Evolutionary conservation across 37 sponge, comb jelly and placozoan species (phyloP), one percentile per base, ranked within the genome.

Genomic region (Cliona cf. orientalis): DNA sequence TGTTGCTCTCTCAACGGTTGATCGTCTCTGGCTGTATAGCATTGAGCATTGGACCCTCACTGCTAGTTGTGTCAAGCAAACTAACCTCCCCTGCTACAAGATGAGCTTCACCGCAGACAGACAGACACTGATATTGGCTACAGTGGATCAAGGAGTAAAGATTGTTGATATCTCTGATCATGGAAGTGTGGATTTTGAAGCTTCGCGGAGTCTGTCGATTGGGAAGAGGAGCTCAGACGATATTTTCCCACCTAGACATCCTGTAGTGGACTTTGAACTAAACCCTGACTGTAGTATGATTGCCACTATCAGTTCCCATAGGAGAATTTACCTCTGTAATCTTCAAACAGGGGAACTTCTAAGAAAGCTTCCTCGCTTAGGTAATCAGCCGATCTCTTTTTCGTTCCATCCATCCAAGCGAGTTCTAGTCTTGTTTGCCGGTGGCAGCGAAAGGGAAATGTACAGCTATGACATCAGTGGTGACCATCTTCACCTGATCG

Each of bases 11-110:
- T 84, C 85, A 1, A 86, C 75, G 43, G 49, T 72, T 7, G 43
- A 78, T 5, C 42, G 55, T 37, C 22, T 85, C 26, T 91, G 91
- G 91, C 11, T 91, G 42, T 91, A 86, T 36, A 57, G 31, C 5
- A n/a, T 87, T 9, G 36, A 72, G 14, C n/a, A 38, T 32, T 2
- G 25, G 2, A 26, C 22, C n/a, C 28, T 42, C 14, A 44, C 71
- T 34, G 58, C 66, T 25, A 0, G 5, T 19, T 78, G 78, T 69
- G 26, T 81, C 12, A 19, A 55, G 32, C 26, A 11, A 5, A 34
- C 34, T 28, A 29, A 42, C 5, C n/a, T 75, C 14, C 43, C 88
- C 14, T 56, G 68, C 35, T 80, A 75, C 49, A 68, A 67, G 28
- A 81, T 87, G 75, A 43, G 36, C 19, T 79, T 81, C 28, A 40